Evolutionary conservation across 2,888 invertebrate genomes (phyloP).

Genomic region (Pegoplata infirma): DNA sequence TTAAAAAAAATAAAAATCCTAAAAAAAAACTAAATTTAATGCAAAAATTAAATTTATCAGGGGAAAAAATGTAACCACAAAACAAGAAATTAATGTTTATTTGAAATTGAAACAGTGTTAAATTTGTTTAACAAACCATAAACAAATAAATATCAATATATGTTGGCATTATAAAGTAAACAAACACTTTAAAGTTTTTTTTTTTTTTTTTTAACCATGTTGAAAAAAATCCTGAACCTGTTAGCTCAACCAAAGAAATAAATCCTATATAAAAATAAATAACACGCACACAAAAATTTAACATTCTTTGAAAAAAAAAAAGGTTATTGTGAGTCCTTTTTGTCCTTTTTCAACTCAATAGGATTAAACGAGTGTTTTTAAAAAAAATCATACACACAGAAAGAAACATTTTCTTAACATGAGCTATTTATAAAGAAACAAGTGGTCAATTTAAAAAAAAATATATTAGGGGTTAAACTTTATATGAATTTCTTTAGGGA

Average conservation of each 20-base stretch:
- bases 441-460: no score
- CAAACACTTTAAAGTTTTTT: not conserved
- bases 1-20: no score
- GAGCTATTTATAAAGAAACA: not conserved
- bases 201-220: not conserved
- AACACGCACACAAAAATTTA: not conserved
- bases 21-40: no score
- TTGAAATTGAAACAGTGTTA: not conserved
- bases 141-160: not conserved
- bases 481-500: no score
- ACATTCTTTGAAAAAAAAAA: not conserved
- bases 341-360: not conserved
- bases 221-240: not conserved
- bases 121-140: not conserved
- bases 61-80: no score
- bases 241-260: not conserved
- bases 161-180: not conserved
- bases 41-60: no score
- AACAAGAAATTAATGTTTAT: no score
- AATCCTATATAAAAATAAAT: not conserved
- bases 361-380: not conserved
- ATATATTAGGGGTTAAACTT: no score
- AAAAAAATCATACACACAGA: not conserved
- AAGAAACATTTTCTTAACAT: not conserved
- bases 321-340: not conserved